Evolutionary conservation across 1,140 invertebrate species (phyloP).

Genomic region (Bombus cullumanus): DNA sequence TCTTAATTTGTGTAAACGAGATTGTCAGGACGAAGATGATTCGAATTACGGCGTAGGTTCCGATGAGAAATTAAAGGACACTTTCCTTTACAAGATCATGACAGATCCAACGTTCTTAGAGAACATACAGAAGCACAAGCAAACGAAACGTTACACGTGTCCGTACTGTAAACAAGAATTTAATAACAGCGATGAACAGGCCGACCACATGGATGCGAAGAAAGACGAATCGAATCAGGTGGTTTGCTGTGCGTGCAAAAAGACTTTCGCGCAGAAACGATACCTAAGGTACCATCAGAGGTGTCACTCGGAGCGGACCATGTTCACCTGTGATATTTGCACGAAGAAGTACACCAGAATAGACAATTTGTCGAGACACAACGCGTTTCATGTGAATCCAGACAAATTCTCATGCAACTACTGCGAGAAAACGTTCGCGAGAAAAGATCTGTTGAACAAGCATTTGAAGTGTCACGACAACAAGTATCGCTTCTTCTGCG

Average conservation of each 20-base stretch:
- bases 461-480: constrained; percentile 77
- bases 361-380: constrained; percentile 78
- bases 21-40: constrained; percentile 11
- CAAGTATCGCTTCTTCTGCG: constrained; percentile 72
- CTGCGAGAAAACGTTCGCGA: constrained; percentile 76
- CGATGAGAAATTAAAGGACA: constrained; percentile 67
- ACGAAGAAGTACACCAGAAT: constrained; percentile 76
- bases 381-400: constrained; percentile 77
- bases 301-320: constrained; percentile 73
- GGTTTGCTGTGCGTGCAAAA: constrained; percentile 75
- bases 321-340: constrained; percentile 77
- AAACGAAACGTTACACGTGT: constrained; percentile 62
- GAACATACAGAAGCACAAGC: constrained; percentile 64
- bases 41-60: neutral
- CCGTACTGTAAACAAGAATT: constrained; percentile 75
- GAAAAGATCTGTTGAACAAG: constrained; percentile 78
- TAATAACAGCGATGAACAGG: constrained; percentile 59
- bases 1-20: constrained; percentile 52
- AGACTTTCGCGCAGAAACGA: constrained; percentile 75
- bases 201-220: constrained; percentile 67
- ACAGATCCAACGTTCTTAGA: constrained; percentile 75
- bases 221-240: constrained; percentile 70
- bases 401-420: constrained; percentile 75
- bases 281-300: constrained; percentile 76
- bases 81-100: constrained; percentile 77